A percentile compares a stretch with the other conserved stretches of the same genome.
These are phyloP conservation scores for Syrmaticus mikado DNA, from an alignment of 2,113 vertebrate genomes.

Conservation along the genomic window DNA sequence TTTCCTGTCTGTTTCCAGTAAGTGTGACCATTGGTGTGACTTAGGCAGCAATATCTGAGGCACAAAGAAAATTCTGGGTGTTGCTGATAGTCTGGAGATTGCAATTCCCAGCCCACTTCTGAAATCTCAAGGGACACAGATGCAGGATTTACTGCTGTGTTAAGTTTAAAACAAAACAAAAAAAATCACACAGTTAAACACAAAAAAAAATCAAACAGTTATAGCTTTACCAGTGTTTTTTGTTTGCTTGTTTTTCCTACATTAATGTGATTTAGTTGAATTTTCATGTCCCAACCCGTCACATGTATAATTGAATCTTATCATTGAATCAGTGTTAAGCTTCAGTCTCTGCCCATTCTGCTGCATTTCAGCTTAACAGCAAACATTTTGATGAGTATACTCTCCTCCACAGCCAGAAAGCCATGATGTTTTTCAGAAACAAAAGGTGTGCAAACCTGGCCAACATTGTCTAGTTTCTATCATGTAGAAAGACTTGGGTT, in stretches of 20 bases:
- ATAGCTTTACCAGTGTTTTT: accelerated
- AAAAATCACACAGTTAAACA: background rate
- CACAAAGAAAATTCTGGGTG: background rate
- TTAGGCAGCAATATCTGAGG: background rate
- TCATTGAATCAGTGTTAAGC: background rate
- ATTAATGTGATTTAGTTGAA: background rate
- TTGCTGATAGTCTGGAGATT: background rate
- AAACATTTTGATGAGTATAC: background rate
- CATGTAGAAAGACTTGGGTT: background rate
- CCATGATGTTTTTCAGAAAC: background rate
- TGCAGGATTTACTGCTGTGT: background rate
- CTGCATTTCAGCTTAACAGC: background rate
- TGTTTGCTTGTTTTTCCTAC: background rate
- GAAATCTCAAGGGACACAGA: background rate
- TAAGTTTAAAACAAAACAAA: background rate
- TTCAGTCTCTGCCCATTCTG: background rate
- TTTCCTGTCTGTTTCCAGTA: background rate
- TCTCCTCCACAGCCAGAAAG: background rate
- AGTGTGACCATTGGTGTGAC: background rate
- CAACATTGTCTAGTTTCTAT: background rate
- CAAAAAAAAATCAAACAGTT: no score
- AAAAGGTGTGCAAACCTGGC: background rate
- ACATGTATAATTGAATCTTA: background rate
- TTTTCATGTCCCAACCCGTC: background rate
- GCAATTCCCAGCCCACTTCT: background rate